Evolutionary conservation across 2,113 vertebrate genomes (phyloP).

Genomic region (Cebus imitator): DNA sequence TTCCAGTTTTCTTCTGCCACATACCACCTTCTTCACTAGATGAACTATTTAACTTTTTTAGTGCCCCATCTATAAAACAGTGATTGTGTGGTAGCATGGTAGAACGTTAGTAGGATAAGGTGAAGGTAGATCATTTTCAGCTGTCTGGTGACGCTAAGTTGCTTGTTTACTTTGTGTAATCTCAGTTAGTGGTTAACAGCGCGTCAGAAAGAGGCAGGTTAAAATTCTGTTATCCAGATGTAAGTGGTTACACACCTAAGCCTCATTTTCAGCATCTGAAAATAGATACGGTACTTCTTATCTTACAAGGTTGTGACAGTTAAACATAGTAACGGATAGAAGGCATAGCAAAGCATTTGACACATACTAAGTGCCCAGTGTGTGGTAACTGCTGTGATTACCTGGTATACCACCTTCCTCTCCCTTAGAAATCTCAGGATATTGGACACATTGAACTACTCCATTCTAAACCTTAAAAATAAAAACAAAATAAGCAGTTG

Average conservation of each 20-base stretch:
- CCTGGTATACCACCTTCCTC: too few relatives aligned
- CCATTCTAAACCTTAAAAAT: not conserved
- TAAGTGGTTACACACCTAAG: not conserved
- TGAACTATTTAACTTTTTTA: not conserved
- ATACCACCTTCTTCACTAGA: not conserved
- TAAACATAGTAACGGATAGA: not conserved
- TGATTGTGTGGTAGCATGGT: not conserved
- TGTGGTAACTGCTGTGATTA: not conserved
- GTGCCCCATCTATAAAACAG: not conserved
- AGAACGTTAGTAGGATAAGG: not conserved
- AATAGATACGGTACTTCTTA: not conserved
- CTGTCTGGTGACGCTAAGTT: not conserved
- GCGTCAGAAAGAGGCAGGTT: not conserved
- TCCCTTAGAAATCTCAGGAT: not conserved
- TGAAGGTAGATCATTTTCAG: not conserved
- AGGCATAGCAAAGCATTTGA: not conserved
- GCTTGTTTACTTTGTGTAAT: not conserved
- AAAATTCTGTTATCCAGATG: not conserved
- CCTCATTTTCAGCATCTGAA: not conserved
- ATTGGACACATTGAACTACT: not conserved
- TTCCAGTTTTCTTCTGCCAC: not conserved
- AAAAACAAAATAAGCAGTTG: not conserved
- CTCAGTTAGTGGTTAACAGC: not conserved
- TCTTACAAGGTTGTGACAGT: not conserved
- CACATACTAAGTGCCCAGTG: not conserved